Percentiles rank a stretch among this genome's conserved stretches.
Conservation (phyloP, 37 sponge, comb jelly and placozoan genomes). For the Amphimedon queenslandica region DNA sequence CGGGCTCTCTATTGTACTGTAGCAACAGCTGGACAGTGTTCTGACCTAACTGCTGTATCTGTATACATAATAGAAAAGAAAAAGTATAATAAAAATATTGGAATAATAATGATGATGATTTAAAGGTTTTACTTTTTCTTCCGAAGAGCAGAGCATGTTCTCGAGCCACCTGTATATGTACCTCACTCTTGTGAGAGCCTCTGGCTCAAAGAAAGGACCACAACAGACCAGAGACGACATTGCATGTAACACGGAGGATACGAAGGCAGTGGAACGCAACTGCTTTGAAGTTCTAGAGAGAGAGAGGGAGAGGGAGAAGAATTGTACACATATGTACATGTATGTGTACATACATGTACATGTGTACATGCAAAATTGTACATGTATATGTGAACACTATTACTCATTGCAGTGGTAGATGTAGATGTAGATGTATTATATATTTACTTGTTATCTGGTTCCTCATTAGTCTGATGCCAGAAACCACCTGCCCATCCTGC, state of each 20-base stretch:
- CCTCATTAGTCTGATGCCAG: neutral
- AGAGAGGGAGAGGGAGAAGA: neutral
- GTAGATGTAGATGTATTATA: no score
- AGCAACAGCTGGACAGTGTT: slow-evolving; percentile 77
- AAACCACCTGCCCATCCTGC: slow-evolving; percentile 75
- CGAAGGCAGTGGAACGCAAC: slow-evolving; percentile 15
- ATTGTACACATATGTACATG: neutral
- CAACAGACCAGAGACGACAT: slow-evolving; percentile 91
- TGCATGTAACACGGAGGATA: slow-evolving; percentile 45
- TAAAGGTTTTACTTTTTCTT: slow-evolving; percentile 65
- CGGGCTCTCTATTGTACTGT: slow-evolving; percentile 52
- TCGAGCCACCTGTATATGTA: slow-evolving; percentile 79
- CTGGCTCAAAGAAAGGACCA: slow-evolving; percentile 79
- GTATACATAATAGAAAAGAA: neutral
- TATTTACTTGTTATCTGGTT: neutral
- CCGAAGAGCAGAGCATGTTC: slow-evolving; percentile 63
- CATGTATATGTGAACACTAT: no score
- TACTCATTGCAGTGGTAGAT: no score
- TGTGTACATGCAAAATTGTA: no score
- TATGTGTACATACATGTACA: no score
- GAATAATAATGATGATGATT: no score
- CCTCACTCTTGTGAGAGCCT: slow-evolving; percentile 56
- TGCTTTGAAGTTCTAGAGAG: neutral
- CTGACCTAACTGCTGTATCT: slow-evolving; percentile 72
- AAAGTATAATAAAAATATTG: neutral